Evolutionary conservation across 1,140 invertebrate genomes (phyloP).

Genomic region (Dendrolimus punctatus): DNA sequence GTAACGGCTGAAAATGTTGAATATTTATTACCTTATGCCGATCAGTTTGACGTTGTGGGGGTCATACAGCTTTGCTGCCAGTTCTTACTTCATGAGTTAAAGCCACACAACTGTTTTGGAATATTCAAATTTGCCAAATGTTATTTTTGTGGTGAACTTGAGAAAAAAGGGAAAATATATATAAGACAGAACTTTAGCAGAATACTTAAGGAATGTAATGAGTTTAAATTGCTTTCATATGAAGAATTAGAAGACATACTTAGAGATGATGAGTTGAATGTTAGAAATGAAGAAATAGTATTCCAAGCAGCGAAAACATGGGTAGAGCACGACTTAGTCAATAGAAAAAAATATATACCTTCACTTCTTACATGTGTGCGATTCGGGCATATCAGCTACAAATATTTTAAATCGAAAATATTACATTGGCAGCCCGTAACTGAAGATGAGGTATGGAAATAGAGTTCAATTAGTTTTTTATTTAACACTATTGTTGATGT

Average conservation of each 20-base stretch:
- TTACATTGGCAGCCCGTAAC: slow-evolving; percentile 71
- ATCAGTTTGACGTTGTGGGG: slow-evolving; percentile 76
- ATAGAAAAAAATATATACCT: slow-evolving; percentile 70
- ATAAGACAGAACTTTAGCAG: slow-evolving; percentile 70
- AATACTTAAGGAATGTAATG: slow-evolving; percentile 68
- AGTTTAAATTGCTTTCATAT: slow-evolving; percentile 70
- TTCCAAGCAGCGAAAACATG: slow-evolving; percentile 78
- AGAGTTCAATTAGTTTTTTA: neutral
- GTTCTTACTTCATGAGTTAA: slow-evolving; percentile 68
- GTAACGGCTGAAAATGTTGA: slow-evolving; percentile 76
- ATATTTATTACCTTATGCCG: slow-evolving; percentile 73
- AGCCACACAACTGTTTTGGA: slow-evolving; percentile 76
- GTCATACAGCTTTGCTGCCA: slow-evolving; percentile 79
- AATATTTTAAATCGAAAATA: slow-evolving; percentile 77
- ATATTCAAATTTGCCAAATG: slow-evolving; percentile 81
- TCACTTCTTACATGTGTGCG: slow-evolving; percentile 76
- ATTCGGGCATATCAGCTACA: slow-evolving; percentile 77
- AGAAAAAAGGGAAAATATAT: slow-evolving; percentile 68
- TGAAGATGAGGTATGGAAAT: slow-evolving; percentile 63
- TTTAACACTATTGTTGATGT: neutral
- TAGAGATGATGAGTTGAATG: slow-evolving; percentile 77
- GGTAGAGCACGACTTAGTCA: slow-evolving; percentile 71
- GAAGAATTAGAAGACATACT: slow-evolving; percentile 74
- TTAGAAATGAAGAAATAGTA: slow-evolving; percentile 78
- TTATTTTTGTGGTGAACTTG: slow-evolving; percentile 77